Evolutionary conservation across 2,797 vertebrate species (phyloP).

Genomic region (Sebastiscus albofasciatus): DNA sequence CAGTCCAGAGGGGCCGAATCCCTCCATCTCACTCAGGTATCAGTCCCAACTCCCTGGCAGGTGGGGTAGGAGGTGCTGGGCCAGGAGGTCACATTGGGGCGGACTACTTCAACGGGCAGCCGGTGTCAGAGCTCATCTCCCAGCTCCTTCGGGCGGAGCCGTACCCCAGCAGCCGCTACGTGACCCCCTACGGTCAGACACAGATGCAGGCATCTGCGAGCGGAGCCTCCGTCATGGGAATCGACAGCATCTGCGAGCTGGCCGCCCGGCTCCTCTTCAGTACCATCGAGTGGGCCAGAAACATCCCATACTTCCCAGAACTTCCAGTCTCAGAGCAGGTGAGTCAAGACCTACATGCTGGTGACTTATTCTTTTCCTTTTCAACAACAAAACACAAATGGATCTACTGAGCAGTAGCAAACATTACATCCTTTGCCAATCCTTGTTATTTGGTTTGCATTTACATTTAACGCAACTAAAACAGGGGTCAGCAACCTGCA

Average conservation of each 20-base stretch:
- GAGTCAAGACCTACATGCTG: neutral
- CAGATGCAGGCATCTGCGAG: slow-evolving; percentile 74
- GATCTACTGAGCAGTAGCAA: neutral
- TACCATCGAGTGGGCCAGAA: slow-evolving; percentile 96
- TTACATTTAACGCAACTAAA: neutral
- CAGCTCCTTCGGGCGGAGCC: slow-evolving; percentile 95
- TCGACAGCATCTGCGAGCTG: slow-evolving; percentile 98
- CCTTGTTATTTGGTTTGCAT: neutral
- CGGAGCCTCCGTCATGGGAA: slow-evolving; percentile 91
- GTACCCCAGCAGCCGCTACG: slow-evolving; percentile 90
- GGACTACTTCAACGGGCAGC: slow-evolving; percentile 92
- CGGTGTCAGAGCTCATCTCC: slow-evolving; percentile 92
- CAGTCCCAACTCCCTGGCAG: slow-evolving; percentile 86
- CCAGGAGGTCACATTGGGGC: slow-evolving; percentile 70
- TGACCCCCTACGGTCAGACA: slow-evolving; percentile 83
- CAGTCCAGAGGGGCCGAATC: slow-evolving; percentile 92
- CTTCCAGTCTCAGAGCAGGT: slow-evolving; percentile 92
- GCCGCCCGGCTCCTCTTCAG: slow-evolving; percentile 96
- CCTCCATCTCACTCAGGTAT: slow-evolving; percentile 87
- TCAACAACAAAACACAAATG: neutral
- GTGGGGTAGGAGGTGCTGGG: slow-evolving; percentile 63
- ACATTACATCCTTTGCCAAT: neutral
- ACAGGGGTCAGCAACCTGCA: too few relatives aligned
- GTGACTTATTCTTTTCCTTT: neutral
- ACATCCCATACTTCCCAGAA: slow-evolving; percentile 95